phyloP scores from a whole-genome alignment of 2,888 invertebrate genomes.

The Tuta absoluta region DNA sequence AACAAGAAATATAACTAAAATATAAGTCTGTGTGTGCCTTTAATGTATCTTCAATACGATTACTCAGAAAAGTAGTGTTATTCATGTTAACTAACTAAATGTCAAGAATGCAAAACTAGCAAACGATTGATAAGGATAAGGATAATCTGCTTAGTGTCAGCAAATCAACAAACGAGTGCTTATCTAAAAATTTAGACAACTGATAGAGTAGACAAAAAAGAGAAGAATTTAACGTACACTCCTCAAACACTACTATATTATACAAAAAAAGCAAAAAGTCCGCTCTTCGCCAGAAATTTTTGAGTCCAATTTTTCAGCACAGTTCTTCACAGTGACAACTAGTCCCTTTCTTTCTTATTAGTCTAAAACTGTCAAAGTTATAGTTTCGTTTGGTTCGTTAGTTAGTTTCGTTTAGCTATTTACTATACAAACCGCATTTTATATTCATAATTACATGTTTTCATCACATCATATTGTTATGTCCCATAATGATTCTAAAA shows the following conservation, averaged over 20 bases:
- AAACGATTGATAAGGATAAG: too few species aligned
- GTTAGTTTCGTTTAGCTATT: too few species aligned
- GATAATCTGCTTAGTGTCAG: neutral
- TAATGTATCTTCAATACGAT: too few species aligned
- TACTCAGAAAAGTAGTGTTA: too few species aligned
- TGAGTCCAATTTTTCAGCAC: neutral
- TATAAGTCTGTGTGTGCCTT: too few species aligned
- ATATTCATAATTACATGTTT: too few species aligned
- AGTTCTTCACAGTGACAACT: neutral
- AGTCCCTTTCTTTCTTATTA: neutral
- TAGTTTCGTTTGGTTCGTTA: too few species aligned
- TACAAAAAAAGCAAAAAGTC: neutral
- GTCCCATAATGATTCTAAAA: too few species aligned
- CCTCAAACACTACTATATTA: neutral
- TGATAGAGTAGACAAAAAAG: neutral
- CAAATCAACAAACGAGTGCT: neutral
- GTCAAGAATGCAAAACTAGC: too few species aligned
- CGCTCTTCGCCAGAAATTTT: neutral
- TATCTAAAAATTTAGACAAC: neutral
- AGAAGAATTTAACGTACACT: neutral
- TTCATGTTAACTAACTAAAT: too few species aligned
- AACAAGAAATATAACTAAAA: too few species aligned
- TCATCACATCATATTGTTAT: too few species aligned
- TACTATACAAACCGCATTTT: slow-evolving; percentile 37
- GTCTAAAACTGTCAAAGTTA: neutral